Evolutionary conservation across 2,113 vertebrate genomes (phyloP).

Genomic region (Siphamia tubifer): DNA sequence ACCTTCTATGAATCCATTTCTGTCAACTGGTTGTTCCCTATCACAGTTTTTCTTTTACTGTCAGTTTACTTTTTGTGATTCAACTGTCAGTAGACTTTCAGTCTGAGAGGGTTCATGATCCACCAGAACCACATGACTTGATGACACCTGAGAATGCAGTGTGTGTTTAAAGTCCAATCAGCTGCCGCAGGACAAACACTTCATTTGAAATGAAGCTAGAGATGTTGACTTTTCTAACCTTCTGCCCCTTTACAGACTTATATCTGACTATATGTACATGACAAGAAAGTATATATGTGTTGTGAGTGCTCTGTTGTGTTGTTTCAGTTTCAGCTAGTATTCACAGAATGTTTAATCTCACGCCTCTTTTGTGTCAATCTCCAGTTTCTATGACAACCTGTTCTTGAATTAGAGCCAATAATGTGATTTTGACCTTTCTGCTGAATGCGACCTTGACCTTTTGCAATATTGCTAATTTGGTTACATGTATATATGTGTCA

Average conservation of each 20-base stretch:
- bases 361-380: no score
- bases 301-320: not conserved
- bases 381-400: no score
- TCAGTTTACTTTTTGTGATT: constrained; percentile 46
- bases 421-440: no score
- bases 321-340: no score
- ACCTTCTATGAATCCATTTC: constrained; percentile 18
- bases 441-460: no score
- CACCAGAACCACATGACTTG: constrained; percentile 34
- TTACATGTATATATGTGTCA: no score
- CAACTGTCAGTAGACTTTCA: constrained; percentile 49
- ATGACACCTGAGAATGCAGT: constrained; percentile 59
- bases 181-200: constrained; percentile 13
- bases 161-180: constrained; percentile 41
- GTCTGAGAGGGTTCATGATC: constrained; percentile 44
- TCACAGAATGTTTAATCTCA: no score
- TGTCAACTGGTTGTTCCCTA: not conserved
- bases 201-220: constrained; percentile 9
- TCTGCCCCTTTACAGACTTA: not conserved
- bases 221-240: constrained; percentile 4
- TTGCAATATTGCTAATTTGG: no score
- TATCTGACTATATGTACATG: not conserved
- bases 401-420: no score
- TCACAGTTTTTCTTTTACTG: constrained; percentile 10
- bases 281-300: constrained; percentile 6